Evolutionary conservation across 1,140 invertebrate species (phyloP), one percentile per base, ranked within the genome.

Genomic region (Penaeus vannamei): DNA sequence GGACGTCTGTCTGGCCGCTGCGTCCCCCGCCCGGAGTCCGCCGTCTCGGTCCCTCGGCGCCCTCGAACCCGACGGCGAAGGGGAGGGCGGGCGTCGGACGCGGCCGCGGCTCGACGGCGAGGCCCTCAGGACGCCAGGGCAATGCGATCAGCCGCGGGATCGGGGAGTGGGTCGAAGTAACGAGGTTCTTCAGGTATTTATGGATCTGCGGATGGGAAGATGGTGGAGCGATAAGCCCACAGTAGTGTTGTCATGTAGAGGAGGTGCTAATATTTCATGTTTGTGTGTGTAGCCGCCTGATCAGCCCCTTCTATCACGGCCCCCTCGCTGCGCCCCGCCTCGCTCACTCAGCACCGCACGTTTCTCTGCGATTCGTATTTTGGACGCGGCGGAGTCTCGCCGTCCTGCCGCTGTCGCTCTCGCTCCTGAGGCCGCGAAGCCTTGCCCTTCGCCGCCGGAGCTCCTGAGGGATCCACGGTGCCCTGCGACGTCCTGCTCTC

Each of bases 211-310:
- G 87, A 89, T 89, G 87, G 87, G 87, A 76, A 89, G 87, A 89
- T 89, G 87, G 87, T 76, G 87, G 82, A 64, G 82, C 87, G 87
- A 89, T 89, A 89, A 89, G 69, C 62, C 87, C 87, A 89, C 87
- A 89, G 87, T 89, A 89, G 87, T 89, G 87, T 89, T 89, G 87
- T 89, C 87, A 89, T 89, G 87, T 89, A 89, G 87, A 89, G 87
- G 87, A 84, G 87, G 87, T 89, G 87, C 87, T 89, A 89, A 89
- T 89, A 89, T 89, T 89, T 89, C 87, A 89, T 89, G 87, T 89
- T 89, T 89, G 87, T 89, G 87, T 89, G 87, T 89, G 87, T 89
- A 89, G 87, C 81, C 87, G 87, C 87, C 87, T 89, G 87, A 89
- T 89, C 87, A 89, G 87, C 81, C 69, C 64, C 87, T 89, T 89